Percentiles rank a stretch among this genome's conserved stretches.
Evolutionary conservation across 2,797 vertebrate species (phyloP).

Genomic region (Chelon auratus): DNA sequence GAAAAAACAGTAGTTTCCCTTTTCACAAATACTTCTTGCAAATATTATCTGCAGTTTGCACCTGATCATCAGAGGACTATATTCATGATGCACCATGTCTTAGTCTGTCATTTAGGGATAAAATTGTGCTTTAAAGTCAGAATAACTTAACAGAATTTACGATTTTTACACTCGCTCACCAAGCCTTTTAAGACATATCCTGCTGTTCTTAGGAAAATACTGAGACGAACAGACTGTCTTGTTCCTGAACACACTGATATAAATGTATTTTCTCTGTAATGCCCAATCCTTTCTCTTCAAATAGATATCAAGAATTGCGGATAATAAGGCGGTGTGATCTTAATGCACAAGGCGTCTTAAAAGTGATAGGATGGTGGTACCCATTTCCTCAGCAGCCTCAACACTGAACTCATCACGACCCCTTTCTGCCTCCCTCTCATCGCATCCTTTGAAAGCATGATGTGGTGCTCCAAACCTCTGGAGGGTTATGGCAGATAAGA

Average conservation of each 20-base stretch:
- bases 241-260: not conserved
- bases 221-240: not conserved
- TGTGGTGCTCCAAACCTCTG: conserved; percentile 23
- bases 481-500: conserved; percentile 50
- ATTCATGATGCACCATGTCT: too few relatives aligned
- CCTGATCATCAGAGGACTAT: too few relatives aligned
- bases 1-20: too few relatives aligned
- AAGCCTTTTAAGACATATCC: too few relatives aligned
- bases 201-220: too few relatives aligned
- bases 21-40: too few relatives aligned
- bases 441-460: conserved; percentile 49
- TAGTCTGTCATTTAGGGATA: too few relatives aligned
- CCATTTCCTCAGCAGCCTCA: conserved; percentile 9
- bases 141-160: too few relatives aligned
- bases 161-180: too few relatives aligned
- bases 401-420: conserved; percentile 43
- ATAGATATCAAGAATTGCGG: not conserved
- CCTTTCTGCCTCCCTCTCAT: conserved; percentile 38
- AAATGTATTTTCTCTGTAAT: conserved; percentile 16
- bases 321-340: conserved; percentile 6
- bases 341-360: not conserved
- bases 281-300: not conserved
- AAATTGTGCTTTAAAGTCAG: too few relatives aligned
- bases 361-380: not conserved
- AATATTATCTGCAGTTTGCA: too few relatives aligned